Percentiles rank a stretch among this genome's conserved stretches.
These are phyloP conservation scores for Phorcus lineatus DNA, from an alignment of 2,888 invertebrate species.

Conservation along the genomic window DNA sequence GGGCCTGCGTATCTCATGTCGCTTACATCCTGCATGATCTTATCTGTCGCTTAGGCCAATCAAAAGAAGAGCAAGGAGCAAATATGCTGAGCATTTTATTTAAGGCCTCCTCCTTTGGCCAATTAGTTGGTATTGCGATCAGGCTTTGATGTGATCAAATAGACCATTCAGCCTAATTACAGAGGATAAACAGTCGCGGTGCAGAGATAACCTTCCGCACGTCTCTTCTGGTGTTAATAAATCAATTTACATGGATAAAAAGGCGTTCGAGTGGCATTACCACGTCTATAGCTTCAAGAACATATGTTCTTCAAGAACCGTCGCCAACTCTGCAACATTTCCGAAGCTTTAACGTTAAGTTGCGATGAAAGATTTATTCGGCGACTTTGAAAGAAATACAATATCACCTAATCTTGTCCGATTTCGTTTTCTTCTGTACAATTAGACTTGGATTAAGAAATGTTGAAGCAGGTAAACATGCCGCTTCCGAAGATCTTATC, in stretches of 20 bases:
- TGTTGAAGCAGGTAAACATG: neutral
- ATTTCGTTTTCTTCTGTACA: neutral
- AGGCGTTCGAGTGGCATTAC: neutral
- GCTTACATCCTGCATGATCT: neutral
- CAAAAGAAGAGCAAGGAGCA: slow-evolving; percentile 1
- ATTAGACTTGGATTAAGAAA: neutral
- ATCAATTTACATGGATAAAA: slow-evolving; percentile 13
- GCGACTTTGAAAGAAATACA: neutral
- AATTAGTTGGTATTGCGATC: neutral
- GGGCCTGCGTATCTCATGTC: neutral
- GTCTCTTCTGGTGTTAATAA: neutral
- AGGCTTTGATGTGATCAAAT: slow-evolving; percentile 7
- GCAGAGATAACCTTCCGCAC: neutral
- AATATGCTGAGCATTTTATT: neutral
- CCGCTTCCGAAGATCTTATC: too few relatives aligned
- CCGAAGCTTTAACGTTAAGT: neutral
- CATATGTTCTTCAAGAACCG: neutral
- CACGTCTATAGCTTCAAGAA: neutral
- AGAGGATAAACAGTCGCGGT: neutral
- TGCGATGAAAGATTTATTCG: neutral
- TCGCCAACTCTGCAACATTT: neutral
- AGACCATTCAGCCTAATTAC: slow-evolving; percentile 1
- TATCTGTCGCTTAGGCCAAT: slow-evolving; percentile 10
- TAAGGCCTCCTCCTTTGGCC: neutral
- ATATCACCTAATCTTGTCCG: neutral